Conservation (phyloP, 2,888 invertebrate genomes). For the Clitarchus hookeri region DNA sequence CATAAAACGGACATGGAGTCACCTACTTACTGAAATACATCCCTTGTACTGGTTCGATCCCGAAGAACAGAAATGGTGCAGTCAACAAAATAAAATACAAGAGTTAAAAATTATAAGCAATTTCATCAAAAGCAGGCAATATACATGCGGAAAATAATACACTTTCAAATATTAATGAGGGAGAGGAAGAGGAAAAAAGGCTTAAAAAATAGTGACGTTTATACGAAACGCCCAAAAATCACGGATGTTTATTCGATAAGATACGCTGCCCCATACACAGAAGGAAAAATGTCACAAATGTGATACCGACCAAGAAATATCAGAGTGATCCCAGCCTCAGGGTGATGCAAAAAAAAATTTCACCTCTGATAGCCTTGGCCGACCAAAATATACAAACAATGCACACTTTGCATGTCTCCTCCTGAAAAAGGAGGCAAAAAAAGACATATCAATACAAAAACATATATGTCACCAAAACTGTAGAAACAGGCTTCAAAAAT, state of each 20-base stretch:
- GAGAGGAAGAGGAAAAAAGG: constrained; percentile 24
- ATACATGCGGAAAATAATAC: constrained; percentile 44
- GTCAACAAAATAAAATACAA: constrained; percentile 61
- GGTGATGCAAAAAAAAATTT: constrained; percentile 52
- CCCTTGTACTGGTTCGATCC: constrained; percentile 69
- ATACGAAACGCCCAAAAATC: constrained; percentile 40
- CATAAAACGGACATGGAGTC: constrained; percentile 43
- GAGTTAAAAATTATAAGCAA: constrained; percentile 46
- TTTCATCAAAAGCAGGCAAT: constrained; percentile 44
- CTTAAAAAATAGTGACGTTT: constrained; percentile 38
- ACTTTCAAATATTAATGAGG: constrained; percentile 43
- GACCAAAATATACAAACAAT: constrained; percentile 54
- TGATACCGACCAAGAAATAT: constrained; percentile 40
- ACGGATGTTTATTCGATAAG: constrained; percentile 46
- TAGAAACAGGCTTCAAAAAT: constrained; percentile 42
- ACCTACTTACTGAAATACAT: constrained; percentile 76
- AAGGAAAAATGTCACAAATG: constrained; percentile 80
- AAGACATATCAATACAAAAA: constrained; percentile 42
- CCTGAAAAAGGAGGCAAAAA: constrained; percentile 52
- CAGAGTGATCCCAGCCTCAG: constrained; percentile 41
- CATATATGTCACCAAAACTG: constrained; percentile 43
- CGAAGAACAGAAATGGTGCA: constrained; percentile 68
- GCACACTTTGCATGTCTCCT: constrained; percentile 46
- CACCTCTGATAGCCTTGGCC: constrained; percentile 43
- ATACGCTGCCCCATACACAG: constrained; percentile 87